phyloP scores from a whole-genome alignment of 2,113 vertebrate genomes.

The Tupaia chinensis region DNA sequence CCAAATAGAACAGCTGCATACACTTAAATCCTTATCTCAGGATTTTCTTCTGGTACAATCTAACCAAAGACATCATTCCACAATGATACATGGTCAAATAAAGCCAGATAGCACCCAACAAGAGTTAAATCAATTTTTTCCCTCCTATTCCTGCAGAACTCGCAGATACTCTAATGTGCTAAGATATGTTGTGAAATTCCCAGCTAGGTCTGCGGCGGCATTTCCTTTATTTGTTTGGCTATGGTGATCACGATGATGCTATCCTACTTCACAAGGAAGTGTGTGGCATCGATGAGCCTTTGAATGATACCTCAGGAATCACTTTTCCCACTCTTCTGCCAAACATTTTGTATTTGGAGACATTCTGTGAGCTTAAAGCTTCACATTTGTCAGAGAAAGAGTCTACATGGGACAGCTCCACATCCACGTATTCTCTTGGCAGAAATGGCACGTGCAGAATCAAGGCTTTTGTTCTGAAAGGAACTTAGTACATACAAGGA shows the following conservation, averaged over 20 bases:
- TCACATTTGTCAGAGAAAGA: not conserved
- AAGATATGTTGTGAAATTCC: not conserved
- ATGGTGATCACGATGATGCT: not conserved
- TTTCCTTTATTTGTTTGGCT: not conserved
- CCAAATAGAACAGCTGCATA: constrained; percentile 15
- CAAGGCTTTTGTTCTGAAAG: not conserved
- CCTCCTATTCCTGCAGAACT: not conserved
- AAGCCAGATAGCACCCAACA: not conserved
- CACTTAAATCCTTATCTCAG: not conserved
- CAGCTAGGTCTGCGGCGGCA: not conserved
- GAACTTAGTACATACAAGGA: not conserved
- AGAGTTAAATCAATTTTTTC: not conserved
- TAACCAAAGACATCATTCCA: not conserved
- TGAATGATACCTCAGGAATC: not conserved
- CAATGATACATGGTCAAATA: not conserved
- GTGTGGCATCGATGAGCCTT: not conserved
- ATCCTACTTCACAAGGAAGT: not conserved
- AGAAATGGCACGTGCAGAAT: not conserved
- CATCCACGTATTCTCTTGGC: not conserved
- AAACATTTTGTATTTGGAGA: not conserved
- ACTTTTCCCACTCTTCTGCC: not conserved
- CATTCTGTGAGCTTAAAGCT: not conserved
- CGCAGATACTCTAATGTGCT: not conserved
- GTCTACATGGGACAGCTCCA: not conserved
- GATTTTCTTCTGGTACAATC: not conserved